Base-by-base conservation (phyloP, 64 coral and sea anemone genomes). In the Pachyseris speciosa region DNA sequence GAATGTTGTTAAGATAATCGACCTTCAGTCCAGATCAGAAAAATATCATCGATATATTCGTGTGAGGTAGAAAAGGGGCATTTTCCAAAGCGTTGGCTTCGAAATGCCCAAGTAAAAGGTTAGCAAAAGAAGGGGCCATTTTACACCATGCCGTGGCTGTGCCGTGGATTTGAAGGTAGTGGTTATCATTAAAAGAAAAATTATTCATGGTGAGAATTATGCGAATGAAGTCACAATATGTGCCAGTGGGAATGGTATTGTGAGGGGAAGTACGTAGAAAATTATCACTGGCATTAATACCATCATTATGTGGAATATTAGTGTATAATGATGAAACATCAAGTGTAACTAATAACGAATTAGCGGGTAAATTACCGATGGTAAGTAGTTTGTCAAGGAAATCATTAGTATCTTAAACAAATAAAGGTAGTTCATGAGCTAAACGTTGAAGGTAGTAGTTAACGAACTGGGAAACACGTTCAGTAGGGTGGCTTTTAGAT, bases 1-100 rank as follows among this genome's bases (percentile, higher is more conserved):
- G n/a, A 20, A 89, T 27, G 69, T 75, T 77, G 9, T 5, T 63
- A 47, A 24, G 33, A 24, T 49, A 76, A 57, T 27, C 26, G 10
- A 83, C 67, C 87, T 40, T 66, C 29, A 44, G 87, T 90, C 87
- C 87, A 78, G 44, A 90, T 80, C 52, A 90, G 65, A 30, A 90
- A 67, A 47, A 90, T 90, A 80, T 90, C 37, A 37, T 90, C 87
- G 39, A 90, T 79, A 66, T 78, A 90, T 90, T 37, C 37, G 61
- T 85, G 51, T 67, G 58, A 17, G 83, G 83, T 41, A 44, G 31
- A 31, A 81, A 44, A 59, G 1, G 55, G 29, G 29, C 22, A 29
- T 69, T 37, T 6, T 69, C 12, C 67, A 69, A 38, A 69, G 67
- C 34, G 67, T 37, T 65, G 22, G 61, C 61, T 26, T 65, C 61